Conservation (phyloP, 1,140 invertebrate genomes). For the Potamilus streckersoni region DNA sequence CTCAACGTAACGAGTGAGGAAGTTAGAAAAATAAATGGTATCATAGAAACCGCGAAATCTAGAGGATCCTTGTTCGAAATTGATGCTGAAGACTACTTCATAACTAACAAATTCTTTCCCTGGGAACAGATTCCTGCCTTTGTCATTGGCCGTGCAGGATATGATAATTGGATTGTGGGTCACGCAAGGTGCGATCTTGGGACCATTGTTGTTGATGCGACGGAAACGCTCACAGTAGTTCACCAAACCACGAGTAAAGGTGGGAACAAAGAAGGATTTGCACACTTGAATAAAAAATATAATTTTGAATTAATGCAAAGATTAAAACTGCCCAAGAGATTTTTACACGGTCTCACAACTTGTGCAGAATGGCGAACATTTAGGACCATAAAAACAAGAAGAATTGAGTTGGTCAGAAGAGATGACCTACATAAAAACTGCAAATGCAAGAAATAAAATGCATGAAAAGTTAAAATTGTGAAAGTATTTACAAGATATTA, state of each 20-base stretch:
- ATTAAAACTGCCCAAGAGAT: too few relatives aligned
- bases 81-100: slow-evolving; percentile 41
- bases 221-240: slow-evolving; percentile 10
- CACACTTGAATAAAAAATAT: slow-evolving; percentile 5
- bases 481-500: too few relatives aligned
- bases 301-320: slow-evolving; percentile 19
- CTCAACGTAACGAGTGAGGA: slow-evolving; percentile 6
- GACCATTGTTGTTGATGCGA: slow-evolving; percentile 22
- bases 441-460: too few relatives aligned
- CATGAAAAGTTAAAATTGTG: too few relatives aligned
- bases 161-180: slow-evolving; percentile 43
- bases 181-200: slow-evolving; percentile 26
- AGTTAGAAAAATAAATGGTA: not conserved
- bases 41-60: slow-evolving; percentile 3
- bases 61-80: slow-evolving; percentile 24
- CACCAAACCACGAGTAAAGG: slow-evolving; percentile 30
- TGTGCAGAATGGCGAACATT: too few relatives aligned
- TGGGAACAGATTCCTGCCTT: slow-evolving; percentile 34
- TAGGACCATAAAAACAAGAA: too few relatives aligned
- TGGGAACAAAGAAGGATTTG: slow-evolving; percentile 23
- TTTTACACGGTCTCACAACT: too few relatives aligned
- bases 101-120: slow-evolving; percentile 32
- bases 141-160: slow-evolving; percentile 35
- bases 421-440: too few relatives aligned
- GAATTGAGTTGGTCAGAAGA: too few relatives aligned